Evolutionary conservation across 2,797 vertebrate species (phyloP).

Genomic region (Danio jaintianensis): DNA sequence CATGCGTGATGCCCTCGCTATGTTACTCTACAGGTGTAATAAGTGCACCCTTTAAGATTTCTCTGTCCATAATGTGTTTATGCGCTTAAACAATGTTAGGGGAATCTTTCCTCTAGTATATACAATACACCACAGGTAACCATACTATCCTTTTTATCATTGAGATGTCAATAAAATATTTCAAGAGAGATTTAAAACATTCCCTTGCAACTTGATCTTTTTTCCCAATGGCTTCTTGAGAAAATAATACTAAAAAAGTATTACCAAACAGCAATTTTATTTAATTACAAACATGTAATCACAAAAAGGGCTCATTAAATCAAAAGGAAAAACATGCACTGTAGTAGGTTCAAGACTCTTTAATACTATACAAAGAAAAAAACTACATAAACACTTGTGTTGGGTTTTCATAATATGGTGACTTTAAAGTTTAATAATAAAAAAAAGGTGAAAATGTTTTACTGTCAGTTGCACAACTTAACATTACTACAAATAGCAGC

Average conservation of each 20-base stretch:
- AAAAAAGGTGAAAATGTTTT: constrained; percentile 5
- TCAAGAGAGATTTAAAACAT: constrained; percentile 34
- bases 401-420: background rate
- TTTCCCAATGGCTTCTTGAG: constrained; percentile 26
- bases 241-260: background rate
- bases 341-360: background rate
- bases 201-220: constrained; percentile 14
- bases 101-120: constrained; percentile 14
- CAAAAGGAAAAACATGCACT: constrained; percentile 25
- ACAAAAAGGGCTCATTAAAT: constrained; percentile 5
- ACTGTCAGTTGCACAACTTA: constrained; percentile 7
- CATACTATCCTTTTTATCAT: constrained; percentile 47
- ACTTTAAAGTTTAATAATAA: background rate
- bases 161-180: constrained; percentile 56
- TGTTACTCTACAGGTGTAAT: constrained; percentile 29
- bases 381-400: constrained; percentile 22
- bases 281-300: constrained; percentile 32
- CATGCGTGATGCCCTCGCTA: constrained; percentile 36
- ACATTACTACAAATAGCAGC: background rate
- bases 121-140: constrained; percentile 46
- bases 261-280: constrained; percentile 27
- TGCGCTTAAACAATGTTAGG: constrained; percentile 32
- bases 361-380: constrained; percentile 18
- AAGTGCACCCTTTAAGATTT: constrained; percentile 15
- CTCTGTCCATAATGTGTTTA: constrained; percentile 31